phyloP scores from a whole-genome alignment of 2,888 invertebrate genomes.

The Strigamia maritima region DNA sequence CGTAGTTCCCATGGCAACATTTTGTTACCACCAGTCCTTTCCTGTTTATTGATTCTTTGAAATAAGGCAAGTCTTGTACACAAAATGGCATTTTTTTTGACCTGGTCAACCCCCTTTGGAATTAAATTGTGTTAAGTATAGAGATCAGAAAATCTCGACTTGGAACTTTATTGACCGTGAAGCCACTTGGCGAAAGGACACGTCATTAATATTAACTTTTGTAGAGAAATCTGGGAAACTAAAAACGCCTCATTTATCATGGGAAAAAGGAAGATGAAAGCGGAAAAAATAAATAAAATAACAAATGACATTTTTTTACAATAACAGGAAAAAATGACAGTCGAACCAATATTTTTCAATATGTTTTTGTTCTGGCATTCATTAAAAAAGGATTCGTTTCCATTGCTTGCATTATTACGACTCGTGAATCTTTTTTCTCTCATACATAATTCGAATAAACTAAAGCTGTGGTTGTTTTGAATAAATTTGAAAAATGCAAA shows the following conservation, averaged over 20 bases:
- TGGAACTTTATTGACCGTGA: not conserved
- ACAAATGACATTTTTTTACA: not conserved
- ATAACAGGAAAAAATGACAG: not conserved
- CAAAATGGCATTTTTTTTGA: not conserved
- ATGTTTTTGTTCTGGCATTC: not conserved
- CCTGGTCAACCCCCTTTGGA: not conserved
- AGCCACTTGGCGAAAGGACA: not conserved
- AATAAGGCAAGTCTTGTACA: not conserved
- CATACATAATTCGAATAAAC: not conserved
- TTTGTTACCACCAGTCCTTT: not conserved
- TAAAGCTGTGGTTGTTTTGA: not conserved
- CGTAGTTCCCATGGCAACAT: slow-evolving; percentile 21
- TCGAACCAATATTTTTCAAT: not conserved
- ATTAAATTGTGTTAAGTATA: slow-evolving; percentile 11
- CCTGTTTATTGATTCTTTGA: slow-evolving; percentile 25
- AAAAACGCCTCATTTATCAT: not conserved
- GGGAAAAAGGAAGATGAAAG: not conserved
- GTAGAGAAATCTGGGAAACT: not conserved
- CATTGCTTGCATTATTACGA: not conserved
- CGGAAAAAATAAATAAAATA: not conserved
- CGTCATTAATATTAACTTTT: not conserved
- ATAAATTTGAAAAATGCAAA: not conserved
- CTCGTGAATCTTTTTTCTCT: not conserved
- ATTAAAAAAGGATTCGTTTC: not conserved
- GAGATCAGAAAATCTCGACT: not conserved